Percentiles rank a stretch among this genome's conserved stretches.
Conservation (phyloP, 2,888 invertebrate species). For the Microchrysa polita region DNA sequence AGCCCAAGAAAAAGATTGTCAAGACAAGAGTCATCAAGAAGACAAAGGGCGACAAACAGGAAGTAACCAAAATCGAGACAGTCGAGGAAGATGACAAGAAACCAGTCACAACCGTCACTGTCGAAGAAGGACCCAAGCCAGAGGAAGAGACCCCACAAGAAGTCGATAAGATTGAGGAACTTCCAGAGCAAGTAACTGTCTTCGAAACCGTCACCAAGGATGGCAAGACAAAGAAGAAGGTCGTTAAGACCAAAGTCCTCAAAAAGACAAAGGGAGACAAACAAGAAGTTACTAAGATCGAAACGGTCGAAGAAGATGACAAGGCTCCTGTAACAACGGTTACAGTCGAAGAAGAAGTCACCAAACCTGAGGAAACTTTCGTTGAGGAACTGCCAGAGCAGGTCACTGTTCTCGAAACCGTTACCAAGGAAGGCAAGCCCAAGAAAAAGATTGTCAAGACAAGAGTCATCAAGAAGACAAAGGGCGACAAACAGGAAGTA, state of each 20-base stretch:
- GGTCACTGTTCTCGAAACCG: constrained; percentile 57
- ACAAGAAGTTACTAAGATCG: constrained; percentile 60
- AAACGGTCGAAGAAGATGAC: constrained; percentile 61
- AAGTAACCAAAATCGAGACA: constrained; percentile 59
- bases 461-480: constrained; percentile 56
- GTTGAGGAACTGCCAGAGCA: constrained; percentile 60
- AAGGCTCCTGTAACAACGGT: constrained; percentile 60
- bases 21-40: constrained; percentile 58
- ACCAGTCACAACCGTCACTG: constrained; percentile 57
- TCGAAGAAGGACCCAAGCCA: constrained; percentile 56
- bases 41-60: constrained; percentile 53
- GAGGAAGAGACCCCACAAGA: constrained; percentile 59
- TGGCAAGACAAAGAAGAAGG: constrained; percentile 53
- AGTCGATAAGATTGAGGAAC: constrained; percentile 55
- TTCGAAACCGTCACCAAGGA: constrained; percentile 50
- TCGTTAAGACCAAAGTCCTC: constrained; percentile 43
- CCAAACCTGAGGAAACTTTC: constrained; percentile 53
- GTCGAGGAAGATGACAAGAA: constrained; percentile 57
- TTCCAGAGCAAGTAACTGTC: constrained; percentile 47
- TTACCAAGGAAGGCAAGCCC: constrained; percentile 47
- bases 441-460: constrained; percentile 53
- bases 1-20: constrained; percentile 56
- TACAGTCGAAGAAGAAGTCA: constrained; percentile 57
- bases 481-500: constrained; percentile 50
- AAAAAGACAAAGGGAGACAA: constrained; percentile 51